Conservation (phyloP, 2,888 invertebrate genomes). For the Palloptera scutellata region DNA sequence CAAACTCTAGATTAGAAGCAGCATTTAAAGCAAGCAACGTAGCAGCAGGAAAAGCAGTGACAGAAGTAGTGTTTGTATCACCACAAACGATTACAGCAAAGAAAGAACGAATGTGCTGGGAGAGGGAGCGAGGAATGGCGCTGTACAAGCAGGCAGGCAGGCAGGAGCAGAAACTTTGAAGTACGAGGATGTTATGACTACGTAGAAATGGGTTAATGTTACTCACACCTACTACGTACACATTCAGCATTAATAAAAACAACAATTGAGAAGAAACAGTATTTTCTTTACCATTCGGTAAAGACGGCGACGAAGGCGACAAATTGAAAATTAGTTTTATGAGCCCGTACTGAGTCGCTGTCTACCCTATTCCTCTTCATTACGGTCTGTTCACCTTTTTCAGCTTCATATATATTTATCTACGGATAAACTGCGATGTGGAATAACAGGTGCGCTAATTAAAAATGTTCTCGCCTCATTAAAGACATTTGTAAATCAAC, state of each 20-base stretch:
- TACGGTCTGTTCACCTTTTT: background rate
- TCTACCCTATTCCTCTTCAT: background rate
- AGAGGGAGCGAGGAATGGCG: background rate
- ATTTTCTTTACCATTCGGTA: background rate
- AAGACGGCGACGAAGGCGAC: background rate
- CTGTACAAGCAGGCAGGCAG: background rate
- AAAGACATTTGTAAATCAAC: constrained; percentile 51
- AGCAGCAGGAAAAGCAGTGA: too few species aligned
- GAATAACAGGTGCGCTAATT: constrained; percentile 59
- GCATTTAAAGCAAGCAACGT: too few species aligned
- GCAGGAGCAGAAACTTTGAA: background rate
- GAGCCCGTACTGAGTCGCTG: constrained; percentile 24
- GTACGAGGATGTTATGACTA: background rate
- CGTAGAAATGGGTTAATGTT: background rate
- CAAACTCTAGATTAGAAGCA: too few species aligned
- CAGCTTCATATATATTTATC: background rate
- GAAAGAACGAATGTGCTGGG: background rate
- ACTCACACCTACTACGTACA: background rate
- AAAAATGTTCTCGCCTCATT: constrained; percentile 62
- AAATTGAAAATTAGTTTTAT: constrained; percentile 51
- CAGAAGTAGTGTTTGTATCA: too few species aligned
- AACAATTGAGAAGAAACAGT: background rate
- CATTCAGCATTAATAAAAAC: background rate
- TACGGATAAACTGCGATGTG: constrained; percentile 23
- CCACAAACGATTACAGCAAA: too few species aligned